Evolutionary conservation across 1,140 invertebrate species (phyloP).

Genomic region (Microplitis mediator): DNA sequence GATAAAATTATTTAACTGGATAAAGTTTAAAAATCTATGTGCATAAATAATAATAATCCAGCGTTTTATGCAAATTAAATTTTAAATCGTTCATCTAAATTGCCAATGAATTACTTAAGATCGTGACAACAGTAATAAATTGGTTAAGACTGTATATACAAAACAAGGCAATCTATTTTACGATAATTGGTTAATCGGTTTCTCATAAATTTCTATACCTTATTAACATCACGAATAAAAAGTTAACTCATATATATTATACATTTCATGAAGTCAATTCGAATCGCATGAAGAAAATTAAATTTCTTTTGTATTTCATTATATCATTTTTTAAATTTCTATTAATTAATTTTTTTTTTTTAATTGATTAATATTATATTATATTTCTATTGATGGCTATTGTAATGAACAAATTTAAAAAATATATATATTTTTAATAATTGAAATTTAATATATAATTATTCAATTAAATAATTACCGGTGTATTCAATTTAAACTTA

Average conservation of each 20-base stretch:
- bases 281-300: not conserved
- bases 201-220: conserved; percentile 39
- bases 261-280: not conserved
- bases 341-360: too few relatives aligned
- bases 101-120: not conserved
- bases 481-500: too few relatives aligned
- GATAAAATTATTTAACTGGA: not conserved
- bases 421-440: too few relatives aligned
- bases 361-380: too few relatives aligned
- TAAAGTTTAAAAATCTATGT: too few relatives aligned
- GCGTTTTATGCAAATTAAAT: not conserved
- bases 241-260: not conserved
- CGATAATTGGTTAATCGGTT: conserved; percentile 49
- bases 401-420: too few relatives aligned
- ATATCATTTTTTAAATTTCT: not conserved
- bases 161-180: conserved; percentile 34
- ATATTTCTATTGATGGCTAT: too few relatives aligned
- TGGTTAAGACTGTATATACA: conserved; percentile 30
- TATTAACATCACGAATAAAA: conserved; percentile 9
- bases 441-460: too few relatives aligned
- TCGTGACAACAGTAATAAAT: conserved; percentile 26
- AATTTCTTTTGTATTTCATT: not conserved
- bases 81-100: not conserved
- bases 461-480: too few relatives aligned
- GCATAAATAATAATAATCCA: too few relatives aligned